Percentiles rank a stretch among this genome's conserved stretches.
Evolutionary conservation across 2,888 invertebrate species (phyloP).

Genomic region (Dyspetes luteomarginatus): DNA sequence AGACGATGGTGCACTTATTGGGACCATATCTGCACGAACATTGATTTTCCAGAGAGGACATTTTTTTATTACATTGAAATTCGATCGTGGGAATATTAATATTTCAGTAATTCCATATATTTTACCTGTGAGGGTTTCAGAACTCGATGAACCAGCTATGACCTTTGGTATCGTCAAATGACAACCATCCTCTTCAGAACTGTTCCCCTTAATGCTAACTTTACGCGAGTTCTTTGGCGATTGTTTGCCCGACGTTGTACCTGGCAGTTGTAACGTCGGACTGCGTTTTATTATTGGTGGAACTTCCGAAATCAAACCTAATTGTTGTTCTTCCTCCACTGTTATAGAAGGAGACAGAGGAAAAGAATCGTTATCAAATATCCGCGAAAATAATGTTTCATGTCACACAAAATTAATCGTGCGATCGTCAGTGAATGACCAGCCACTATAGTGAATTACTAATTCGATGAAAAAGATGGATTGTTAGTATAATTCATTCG

Average conservation of each 20-base stretch:
- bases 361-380: background rate
- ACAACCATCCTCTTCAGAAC: slow-evolving; percentile 85
- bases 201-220: slow-evolving; percentile 84
- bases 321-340: slow-evolving; percentile 85
- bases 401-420: too few species aligned
- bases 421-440: too few species aligned
- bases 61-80: background rate
- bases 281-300: slow-evolving; percentile 78
- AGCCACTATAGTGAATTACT: background rate
- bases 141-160: slow-evolving; percentile 89
- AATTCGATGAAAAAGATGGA: background rate
- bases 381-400: background rate
- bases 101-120: background rate
- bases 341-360: slow-evolving; percentile 25
- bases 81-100: background rate
- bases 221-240: slow-evolving; percentile 77
- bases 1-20: slow-evolving; percentile 87
- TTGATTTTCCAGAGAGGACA: background rate
- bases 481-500: slow-evolving; percentile 12
- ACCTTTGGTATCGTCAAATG: slow-evolving; percentile 90
- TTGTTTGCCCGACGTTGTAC: slow-evolving; percentile 62
- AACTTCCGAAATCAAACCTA: slow-evolving; percentile 79
- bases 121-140: slow-evolving; percentile 90
- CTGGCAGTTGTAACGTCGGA: slow-evolving; percentile 72
- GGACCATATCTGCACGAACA: slow-evolving; percentile 81